Conservation (phyloP, 1,140 invertebrate species). For the Drosophila pachea region DNA sequence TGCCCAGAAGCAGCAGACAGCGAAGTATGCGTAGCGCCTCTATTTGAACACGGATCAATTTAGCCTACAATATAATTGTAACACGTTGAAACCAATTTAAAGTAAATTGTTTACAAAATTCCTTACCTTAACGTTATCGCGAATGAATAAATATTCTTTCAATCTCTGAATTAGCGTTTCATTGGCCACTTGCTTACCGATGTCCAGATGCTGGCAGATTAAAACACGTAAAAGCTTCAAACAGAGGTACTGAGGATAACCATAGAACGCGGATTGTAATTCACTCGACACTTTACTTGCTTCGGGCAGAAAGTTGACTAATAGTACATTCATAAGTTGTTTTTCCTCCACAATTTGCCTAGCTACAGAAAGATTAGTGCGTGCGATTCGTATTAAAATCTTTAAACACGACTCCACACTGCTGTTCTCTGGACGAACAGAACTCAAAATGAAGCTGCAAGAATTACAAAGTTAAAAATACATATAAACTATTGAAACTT, state of each 20-base stretch:
- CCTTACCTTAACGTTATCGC: conserved; percentile 61
- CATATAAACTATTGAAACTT: background rate
- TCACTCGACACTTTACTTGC: background rate
- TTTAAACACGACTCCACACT: conserved; percentile 85
- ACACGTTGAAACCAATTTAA: conserved; percentile 9
- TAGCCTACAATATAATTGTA: conserved; percentile 47
- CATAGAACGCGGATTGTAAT: conserved; percentile 45
- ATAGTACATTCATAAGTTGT: conserved; percentile 81
- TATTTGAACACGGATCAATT: conserved; percentile 80
- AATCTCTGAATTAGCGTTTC: conserved; percentile 44
- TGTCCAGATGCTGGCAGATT: conserved; percentile 60
- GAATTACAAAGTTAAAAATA: background rate
- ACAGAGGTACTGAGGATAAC: conserved; percentile 61
- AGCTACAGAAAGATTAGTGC: conserved; percentile 83
- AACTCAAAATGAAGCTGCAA: conserved; percentile 85
- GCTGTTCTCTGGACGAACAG: conserved; percentile 83
- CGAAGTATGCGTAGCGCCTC: conserved; percentile 79
- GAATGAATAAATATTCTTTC: conserved; percentile 59
- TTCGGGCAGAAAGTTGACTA: conserved; percentile 81
- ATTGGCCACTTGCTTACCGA: conserved; percentile 53
- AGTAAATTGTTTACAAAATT: conserved; percentile 7
- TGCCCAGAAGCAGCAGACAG: conserved; percentile 58
- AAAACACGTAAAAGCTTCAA: conserved; percentile 69
- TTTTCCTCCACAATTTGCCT: conserved; percentile 81
- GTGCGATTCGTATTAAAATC: conserved; percentile 84